Base-by-base conservation (phyloP, 2,888 invertebrate species). In the Chalcis sispes region DNA sequence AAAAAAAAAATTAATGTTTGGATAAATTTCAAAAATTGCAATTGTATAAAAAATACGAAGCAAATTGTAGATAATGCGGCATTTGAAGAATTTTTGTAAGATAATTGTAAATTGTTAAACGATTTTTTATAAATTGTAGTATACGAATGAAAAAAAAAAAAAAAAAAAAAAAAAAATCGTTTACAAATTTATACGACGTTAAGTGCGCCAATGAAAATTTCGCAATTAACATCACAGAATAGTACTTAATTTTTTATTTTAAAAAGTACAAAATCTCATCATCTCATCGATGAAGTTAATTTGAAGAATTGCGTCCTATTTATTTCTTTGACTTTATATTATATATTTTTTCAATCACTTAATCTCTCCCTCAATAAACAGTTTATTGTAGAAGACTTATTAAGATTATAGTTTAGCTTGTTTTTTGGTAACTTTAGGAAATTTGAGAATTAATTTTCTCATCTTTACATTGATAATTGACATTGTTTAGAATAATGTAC, bases 11-110 rank as follows among this genome's bases (percentile, higher is more conserved):
- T 32, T 58, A 29, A 67, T 36, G n/a, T 56, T 75, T 61, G 64
- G 27, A 27, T 40, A 23, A 66, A 56, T 56, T 23, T 59, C 40
- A 65, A 20, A 42, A 65, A n/a, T n/a, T n/a, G n/a, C n/a, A n/a
- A n/a, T n/a, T n/a, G n/a, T n/a, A n/a, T n/a, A n/a, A n/a, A n/a
- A n/a, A n/a, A n/a, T n/a, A n/a, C n/a, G n/a, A n/a, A 1, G 20
- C n/a, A 32, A 65, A 67, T 66, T 59, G 59, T 76, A 76, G 46
- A 66, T 76, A 72, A 70, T 2, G n/a, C 25, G 50, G 62, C 64
- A 76, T 46, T 62, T 18, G 4, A 54, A n/a, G n/a, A 62, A 76
- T 54, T 66, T 62, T 76, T 76, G 66, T 70, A 67, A 72, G 61
- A 67, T 59, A 54, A 18, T 65, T 56, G 50, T 75, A 62, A 71